These are phyloP conservation scores for Ceuthmochares aereus DNA, from an alignment of 2,113 vertebrate species.

Conservation along the genomic window DNA sequence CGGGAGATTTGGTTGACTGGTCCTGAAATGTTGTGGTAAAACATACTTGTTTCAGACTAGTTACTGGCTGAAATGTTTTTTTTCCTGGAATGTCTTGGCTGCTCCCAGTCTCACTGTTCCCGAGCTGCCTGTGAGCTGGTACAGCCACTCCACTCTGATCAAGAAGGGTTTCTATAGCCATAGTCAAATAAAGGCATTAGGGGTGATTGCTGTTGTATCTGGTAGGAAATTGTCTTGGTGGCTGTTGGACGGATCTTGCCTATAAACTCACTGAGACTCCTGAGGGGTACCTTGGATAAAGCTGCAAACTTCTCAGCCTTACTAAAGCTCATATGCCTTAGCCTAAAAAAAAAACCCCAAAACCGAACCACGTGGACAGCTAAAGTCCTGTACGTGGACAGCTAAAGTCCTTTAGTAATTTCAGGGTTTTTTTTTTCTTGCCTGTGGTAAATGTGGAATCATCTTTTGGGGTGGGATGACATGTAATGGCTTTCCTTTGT, in stretches of 20 bases:
- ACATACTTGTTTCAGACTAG: constrained; percentile 1
- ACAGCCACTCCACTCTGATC: neutral
- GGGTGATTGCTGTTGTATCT: neutral
- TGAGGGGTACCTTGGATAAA: neutral
- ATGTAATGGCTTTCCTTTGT: neutral
- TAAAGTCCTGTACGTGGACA: neutral
- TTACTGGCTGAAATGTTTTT: neutral
- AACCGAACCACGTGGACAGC: neutral
- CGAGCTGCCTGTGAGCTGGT: neutral
- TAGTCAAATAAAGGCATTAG: neutral
- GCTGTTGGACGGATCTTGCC: neutral
- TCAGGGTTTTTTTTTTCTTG: neutral
- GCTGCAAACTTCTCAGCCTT: neutral
- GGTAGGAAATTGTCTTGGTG: neutral
- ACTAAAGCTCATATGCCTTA: neutral
- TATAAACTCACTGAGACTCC: neutral
- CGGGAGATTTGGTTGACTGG: neutral
- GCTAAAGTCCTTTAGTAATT: neutral
- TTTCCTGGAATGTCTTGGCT: neutral
- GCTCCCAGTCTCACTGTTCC: neutral
- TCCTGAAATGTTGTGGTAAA: neutral
- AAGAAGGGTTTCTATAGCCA: neutral
- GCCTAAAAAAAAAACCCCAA: neutral
- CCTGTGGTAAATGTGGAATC: neutral
- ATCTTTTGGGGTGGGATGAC: neutral